Percentiles rank a stretch among this genome's conserved stretches.
phyloP scores from a whole-genome alignment of 1,140 invertebrate species.

The Diprion similis region DNA sequence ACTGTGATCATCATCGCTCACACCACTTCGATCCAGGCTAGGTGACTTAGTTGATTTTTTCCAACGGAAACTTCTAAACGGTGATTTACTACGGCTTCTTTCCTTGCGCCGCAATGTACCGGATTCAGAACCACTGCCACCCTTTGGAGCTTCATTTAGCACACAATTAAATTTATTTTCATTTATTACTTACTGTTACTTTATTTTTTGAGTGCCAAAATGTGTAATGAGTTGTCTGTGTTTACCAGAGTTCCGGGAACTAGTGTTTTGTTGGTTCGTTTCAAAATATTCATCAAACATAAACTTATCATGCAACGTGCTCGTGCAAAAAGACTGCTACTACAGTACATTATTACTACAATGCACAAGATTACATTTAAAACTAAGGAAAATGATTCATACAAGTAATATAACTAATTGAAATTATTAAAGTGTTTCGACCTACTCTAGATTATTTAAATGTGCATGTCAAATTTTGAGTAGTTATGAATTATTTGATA shows the following conservation, averaged over 20 bases:
- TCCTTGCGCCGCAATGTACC: constrained; percentile 70
- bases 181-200: constrained; percentile 21
- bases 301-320: constrained; percentile 50
- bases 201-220: background rate
- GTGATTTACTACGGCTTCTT: constrained; percentile 86
- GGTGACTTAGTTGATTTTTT: constrained; percentile 69
- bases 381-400: too few relatives aligned
- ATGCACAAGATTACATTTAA: too few relatives aligned
- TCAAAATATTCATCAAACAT: constrained; percentile 4
- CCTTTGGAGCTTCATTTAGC: constrained; percentile 53
- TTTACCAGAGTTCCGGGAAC: constrained; percentile 10
- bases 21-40: constrained; percentile 67
- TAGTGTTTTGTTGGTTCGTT: background rate
- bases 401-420: too few relatives aligned
- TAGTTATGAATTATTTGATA: too few relatives aligned
- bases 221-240: background rate
- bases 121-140: constrained; percentile 52
- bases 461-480: too few relatives aligned
- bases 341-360: too few relatives aligned
- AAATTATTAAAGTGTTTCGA: too few relatives aligned
- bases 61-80: constrained; percentile 90
- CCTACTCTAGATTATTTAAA: too few relatives aligned
- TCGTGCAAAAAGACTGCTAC: constrained; percentile 46
- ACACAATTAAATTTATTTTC: constrained; percentile 35
- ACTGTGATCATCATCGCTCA: constrained; percentile 81